Conservation (phyloP, 2,113 vertebrate genomes). For the Montifringilla adamsi region DNA sequence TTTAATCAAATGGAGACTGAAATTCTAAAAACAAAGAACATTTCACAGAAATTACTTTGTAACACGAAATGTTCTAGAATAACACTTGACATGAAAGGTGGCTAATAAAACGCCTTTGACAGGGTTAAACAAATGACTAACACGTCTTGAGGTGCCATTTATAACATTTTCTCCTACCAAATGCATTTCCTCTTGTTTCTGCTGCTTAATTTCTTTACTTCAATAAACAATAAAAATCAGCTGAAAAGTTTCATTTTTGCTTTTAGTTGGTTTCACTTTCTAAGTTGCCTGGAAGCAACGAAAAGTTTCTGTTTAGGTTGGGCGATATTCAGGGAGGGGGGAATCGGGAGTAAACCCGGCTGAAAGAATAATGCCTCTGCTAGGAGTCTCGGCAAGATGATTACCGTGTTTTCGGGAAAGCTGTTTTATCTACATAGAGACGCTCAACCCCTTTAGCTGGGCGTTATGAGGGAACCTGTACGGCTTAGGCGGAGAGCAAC, state of each 20-base stretch:
- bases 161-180: not conserved
- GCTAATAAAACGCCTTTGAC: not conserved
- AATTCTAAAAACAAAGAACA: not conserved
- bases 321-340: not conserved
- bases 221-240: not conserved
- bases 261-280: constrained; percentile 47
- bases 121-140: not conserved
- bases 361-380: not conserved
- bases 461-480: not conserved
- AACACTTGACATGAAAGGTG: not conserved
- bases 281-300: not conserved
- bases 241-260: constrained; percentile 38
- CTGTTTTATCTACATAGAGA: not conserved
- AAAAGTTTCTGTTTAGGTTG: constrained; percentile 21
- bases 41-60: not conserved
- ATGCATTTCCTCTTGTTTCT: not conserved
- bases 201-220: not conserved
- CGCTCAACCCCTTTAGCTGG: not conserved
- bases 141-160: not conserved
- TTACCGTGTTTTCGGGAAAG: not conserved
- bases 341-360: not conserved
- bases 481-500: not conserved
- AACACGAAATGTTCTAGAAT: not conserved
- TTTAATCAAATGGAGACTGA: not conserved
- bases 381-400: not conserved